Evolutionary conservation across 1,140 invertebrate genomes (phyloP).

Genomic region (Diuraphis noxia): DNA sequence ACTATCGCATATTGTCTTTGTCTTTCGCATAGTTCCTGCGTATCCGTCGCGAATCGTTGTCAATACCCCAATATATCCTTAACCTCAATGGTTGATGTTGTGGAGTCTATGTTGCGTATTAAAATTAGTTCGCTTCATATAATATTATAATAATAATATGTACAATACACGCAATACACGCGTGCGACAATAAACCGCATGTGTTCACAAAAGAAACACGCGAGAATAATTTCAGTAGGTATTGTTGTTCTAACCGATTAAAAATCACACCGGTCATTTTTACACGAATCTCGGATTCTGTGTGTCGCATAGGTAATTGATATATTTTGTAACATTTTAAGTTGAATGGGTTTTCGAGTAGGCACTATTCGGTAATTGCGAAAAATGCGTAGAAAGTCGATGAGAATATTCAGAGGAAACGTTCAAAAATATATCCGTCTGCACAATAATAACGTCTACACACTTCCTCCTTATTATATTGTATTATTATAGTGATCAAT

Average conservation of each 20-base stretch:
- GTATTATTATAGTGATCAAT: neutral
- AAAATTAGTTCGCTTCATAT: neutral
- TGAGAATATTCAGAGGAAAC: neutral
- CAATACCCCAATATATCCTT: slow-evolving; percentile 12
- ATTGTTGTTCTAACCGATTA: neutral
- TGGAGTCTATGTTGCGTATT: neutral
- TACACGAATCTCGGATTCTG: neutral
- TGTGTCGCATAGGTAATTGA: neutral
- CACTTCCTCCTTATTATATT: neutral
- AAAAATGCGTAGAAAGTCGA: neutral
- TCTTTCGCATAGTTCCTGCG: neutral
- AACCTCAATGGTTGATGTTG: neutral
- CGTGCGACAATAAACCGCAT: neutral
- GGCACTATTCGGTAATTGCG: neutral
- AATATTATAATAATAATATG: neutral
- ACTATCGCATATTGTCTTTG: neutral
- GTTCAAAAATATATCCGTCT: neutral
- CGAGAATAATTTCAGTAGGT: neutral
- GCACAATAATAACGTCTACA: neutral
- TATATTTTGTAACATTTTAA: neutral
- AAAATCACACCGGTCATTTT: neutral
- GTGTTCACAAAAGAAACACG: neutral
- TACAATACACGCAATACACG: neutral
- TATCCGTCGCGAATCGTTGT: neutral
- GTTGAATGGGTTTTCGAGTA: neutral